phyloP scores from a whole-genome alignment of 2,888 invertebrate genomes.

The Athalia circularis region DNA sequence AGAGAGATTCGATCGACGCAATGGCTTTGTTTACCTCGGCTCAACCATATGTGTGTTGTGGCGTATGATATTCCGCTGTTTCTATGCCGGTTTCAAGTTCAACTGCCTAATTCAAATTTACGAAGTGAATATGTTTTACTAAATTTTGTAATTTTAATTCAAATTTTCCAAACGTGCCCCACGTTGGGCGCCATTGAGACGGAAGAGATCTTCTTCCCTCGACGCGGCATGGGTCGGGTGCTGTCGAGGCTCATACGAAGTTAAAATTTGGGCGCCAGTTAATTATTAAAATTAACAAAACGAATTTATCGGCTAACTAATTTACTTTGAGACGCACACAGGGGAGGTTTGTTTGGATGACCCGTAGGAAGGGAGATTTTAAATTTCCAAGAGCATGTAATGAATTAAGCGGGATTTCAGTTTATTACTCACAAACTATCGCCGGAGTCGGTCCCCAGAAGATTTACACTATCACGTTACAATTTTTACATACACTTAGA shows the following conservation, averaged over 20 bases:
- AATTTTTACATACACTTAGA: too few species aligned
- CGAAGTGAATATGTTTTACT: neutral
- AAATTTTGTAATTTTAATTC: neutral
- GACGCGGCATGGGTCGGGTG: neutral
- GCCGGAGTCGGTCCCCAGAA: too few species aligned
- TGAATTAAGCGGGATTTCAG: too few species aligned
- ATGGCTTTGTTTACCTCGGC: conserved; percentile 10
- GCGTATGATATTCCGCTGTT: conserved; percentile 10
- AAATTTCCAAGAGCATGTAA: too few species aligned
- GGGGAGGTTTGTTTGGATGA: too few species aligned
- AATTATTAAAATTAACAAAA: too few species aligned
- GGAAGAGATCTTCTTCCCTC: neutral
- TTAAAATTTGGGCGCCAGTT: too few species aligned
- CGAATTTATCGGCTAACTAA: too few species aligned
- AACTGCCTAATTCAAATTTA: conserved; percentile 12
- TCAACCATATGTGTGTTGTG: neutral
- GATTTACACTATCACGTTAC: too few species aligned
- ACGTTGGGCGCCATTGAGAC: conserved; percentile 28
- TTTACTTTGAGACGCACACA: too few species aligned
- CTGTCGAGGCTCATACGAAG: neutral
- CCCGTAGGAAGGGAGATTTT: too few species aligned
- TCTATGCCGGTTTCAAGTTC: neutral
- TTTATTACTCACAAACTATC: too few species aligned
- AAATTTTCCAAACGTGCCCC: conserved; percentile 17
- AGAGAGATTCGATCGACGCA: conserved; percentile 7